Base-by-base conservation (phyloP, 2,797 vertebrate species). In the Cuniculus paca region DNA sequence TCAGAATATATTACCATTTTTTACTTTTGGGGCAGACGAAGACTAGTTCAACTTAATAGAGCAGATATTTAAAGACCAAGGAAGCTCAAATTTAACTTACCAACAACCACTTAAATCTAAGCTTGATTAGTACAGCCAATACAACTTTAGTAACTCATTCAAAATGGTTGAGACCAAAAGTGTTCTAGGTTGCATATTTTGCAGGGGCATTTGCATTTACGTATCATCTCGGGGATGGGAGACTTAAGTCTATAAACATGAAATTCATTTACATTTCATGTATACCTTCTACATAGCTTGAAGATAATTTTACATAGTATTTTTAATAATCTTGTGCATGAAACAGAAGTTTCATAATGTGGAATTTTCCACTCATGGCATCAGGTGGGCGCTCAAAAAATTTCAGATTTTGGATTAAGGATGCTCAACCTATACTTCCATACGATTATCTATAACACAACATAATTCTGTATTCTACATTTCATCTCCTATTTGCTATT, bases 51-150 rank as follows among this genome's bases (percentile, higher is more conserved):
- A 77, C 5, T 22, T 68, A 89, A 82, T 5, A 68, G 2, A 60
- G n/a, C 16, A 77, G 63, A 56, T 61, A 45, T 80, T 79, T 88
- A 31, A 65, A 88, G 54, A 88, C 22, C 4, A 89, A 78, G 7
- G 34, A 94, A 93, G 39, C 22, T 80, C 52, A 85, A 39, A 92
- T 52, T 74, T 75, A 93, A 84, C 19, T 80, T 80, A 48, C 12
- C 39, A 50, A 77, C 58, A 68, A 45, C 34, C 58, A 77, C 34
- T n/a, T 89, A 75, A 93, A 93, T 45, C 48, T 93, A 75, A 90
- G 61, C 56, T 77, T 93, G 74, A 80, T 88, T 95, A 79, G 86
- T n/a, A 93, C 3, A 90, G n/a, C 81, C 88, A 90, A 92, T 83
- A 48, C 9, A n/a, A 22, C 17, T 34, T 45, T 1, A 83, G 31